Conservation (phyloP, 2,113 vertebrate species). For the Neoarius graeffei region DNA sequence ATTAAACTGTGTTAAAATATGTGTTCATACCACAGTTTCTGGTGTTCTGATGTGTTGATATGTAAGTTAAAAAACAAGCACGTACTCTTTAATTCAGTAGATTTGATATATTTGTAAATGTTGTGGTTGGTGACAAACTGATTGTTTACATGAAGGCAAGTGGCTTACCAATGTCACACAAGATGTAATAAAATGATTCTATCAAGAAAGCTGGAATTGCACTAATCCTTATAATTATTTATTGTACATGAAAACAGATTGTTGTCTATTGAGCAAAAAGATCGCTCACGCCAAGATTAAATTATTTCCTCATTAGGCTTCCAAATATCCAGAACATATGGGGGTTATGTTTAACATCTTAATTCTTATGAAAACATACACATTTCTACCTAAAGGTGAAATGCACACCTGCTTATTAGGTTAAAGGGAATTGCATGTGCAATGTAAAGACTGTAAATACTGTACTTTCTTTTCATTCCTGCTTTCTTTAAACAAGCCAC, state of each 20-base stretch:
- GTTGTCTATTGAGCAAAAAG: not conserved
- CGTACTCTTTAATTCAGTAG: not conserved
- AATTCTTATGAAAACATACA: constrained; percentile 30
- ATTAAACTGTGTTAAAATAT: not conserved
- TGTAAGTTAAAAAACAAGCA: not conserved
- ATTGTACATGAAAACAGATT: too few relatives aligned
- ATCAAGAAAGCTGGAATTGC: not conserved
- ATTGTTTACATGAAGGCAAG: constrained; percentile 27
- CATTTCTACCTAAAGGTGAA: not conserved
- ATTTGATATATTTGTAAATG: constrained; percentile 34
- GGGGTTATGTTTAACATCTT: constrained; percentile 29
- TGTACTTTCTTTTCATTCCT: constrained; percentile 25
- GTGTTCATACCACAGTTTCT: not conserved
- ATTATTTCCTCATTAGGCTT: constrained; percentile 32
- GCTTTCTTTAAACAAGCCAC: not conserved
- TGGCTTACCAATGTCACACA: constrained; percentile 7
- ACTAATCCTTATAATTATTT: too few relatives aligned
- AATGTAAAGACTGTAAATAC: constrained; percentile 31
- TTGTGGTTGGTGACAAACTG: constrained; percentile 4
- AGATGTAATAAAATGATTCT: constrained; percentile 1
- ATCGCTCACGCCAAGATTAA: constrained; percentile 14
- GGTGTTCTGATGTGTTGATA: not conserved
- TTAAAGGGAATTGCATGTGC: not conserved
- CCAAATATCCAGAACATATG: constrained; percentile 35
- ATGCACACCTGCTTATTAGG: not conserved